A percentile compares a stretch with the other conserved stretches of the same genome.
Conservation (phyloP, 2,113 vertebrate genomes). For the Strix aluco region DNA sequence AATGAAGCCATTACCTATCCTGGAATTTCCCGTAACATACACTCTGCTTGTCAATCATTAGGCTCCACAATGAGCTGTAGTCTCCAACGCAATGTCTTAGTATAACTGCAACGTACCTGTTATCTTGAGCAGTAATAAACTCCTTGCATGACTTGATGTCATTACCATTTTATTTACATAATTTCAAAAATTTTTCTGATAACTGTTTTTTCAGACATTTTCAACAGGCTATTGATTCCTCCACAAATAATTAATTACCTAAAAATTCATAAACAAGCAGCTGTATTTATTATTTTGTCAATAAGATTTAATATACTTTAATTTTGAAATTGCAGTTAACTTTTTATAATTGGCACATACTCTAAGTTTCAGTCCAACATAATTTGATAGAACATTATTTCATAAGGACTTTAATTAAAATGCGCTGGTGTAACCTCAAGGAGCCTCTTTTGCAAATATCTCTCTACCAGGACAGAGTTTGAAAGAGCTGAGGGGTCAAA, state of each 20-base stretch:
- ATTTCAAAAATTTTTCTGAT: not conserved
- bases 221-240: not conserved
- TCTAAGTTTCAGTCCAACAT: not conserved
- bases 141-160: not conserved
- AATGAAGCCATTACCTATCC: not conserved
- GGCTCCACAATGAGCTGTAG: not conserved
- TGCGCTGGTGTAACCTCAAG: not conserved
- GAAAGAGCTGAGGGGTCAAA: not conserved
- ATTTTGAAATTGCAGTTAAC: conserved; percentile 26
- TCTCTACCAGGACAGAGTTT: not conserved
- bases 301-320: conserved; percentile 1
- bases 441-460: not conserved
- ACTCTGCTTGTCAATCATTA: not conserved
- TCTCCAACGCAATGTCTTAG: not conserved
- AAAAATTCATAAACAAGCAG: not conserved
- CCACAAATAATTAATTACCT: not conserved
- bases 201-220: not conserved
- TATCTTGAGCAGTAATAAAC: not conserved
- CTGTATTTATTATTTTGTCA: not conserved
- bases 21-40: not conserved
- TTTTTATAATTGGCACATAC: not conserved
- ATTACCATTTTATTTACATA: not conserved
- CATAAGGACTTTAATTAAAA: conserved; percentile 17
- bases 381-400: conserved; percentile 10
- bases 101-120: not conserved